Evolutionary conservation across 2,888 invertebrate species (phyloP), one percentile per base, ranked within the genome.

Genomic region (Parnassius orleans): DNA sequence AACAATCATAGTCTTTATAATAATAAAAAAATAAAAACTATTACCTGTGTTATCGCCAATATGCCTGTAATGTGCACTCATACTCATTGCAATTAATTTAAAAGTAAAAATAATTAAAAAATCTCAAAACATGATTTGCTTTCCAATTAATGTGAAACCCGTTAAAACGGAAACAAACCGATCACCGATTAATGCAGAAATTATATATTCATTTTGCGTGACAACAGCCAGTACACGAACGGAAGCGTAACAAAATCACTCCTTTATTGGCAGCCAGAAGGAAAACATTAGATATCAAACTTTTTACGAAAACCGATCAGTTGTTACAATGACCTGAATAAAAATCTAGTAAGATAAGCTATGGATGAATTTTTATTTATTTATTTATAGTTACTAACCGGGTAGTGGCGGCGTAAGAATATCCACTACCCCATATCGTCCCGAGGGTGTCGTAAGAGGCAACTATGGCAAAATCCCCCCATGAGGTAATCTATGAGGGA

Each of bases 171-270:
- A 62, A 62, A 61, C n/a, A 46, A 61, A 62, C 43, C 57, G 50
- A 50, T 50, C 54, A 56, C 51, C 58, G 55, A 59, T 55, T 59
- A 50, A 59, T 52, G 47, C 53, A 59, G 41, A 59, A 63, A 52
- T 59, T 54, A 55, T 63, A 47, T 59, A 63, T 62, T 62, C 53
- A 62, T 60, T 63, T 63, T 52, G 63, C 63, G 63, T 66, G 61
- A 63, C 63, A 57, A 54, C 54, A 33, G 47, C n/a, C 53, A 53
- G 44, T 14, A 43, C 51, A 54, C 44, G 58, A 19, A 33, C 57
- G 62, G 62, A 63, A 58, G 51, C 57, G 58, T 58, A 48, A 46
- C 57, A 10, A 53, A 58, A 42, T 55, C 54, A 42, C 52, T 52
- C 59, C 55, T 63, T 44, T 14, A 47, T 52, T 19, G 51, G 51